These are phyloP conservation scores for Scytalopus superciliaris DNA, from an alignment of 2,113 vertebrate species.

Conservation along the genomic window DNA sequence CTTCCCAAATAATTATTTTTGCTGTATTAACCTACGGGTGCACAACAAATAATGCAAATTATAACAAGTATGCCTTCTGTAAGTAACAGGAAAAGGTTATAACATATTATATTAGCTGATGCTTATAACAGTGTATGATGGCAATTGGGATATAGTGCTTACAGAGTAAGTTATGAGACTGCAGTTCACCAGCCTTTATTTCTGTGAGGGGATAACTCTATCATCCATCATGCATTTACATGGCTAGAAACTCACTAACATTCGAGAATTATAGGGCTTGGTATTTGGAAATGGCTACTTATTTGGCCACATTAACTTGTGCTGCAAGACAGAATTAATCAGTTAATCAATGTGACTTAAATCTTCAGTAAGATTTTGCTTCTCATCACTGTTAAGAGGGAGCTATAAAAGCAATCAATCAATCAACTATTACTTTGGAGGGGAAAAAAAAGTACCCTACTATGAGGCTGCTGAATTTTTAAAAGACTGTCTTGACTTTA, in stretches of 20 bases:
- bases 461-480: not conserved
- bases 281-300: not conserved
- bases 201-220: not conserved
- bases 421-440: not conserved
- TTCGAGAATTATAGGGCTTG: not conserved
- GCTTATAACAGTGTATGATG: not conserved
- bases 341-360: not conserved
- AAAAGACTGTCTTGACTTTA: not conserved
- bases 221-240: not conserved
- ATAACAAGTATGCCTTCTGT: not conserved
- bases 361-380: not conserved
- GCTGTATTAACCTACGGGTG: not conserved
- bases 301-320: not conserved
- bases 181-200: not conserved
- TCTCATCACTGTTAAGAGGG: not conserved
- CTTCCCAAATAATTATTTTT: not conserved
- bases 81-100: not conserved
- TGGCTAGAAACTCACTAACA: not conserved
- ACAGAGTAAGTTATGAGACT: not conserved
- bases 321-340: not conserved
- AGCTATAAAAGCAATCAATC: not conserved
- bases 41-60: not conserved
- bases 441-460: not conserved
- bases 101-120: not conserved
- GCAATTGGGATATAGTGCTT: not conserved